phyloP scores from a whole-genome alignment of 2,797 vertebrate species.

The Cichlasoma orientale region DNA sequence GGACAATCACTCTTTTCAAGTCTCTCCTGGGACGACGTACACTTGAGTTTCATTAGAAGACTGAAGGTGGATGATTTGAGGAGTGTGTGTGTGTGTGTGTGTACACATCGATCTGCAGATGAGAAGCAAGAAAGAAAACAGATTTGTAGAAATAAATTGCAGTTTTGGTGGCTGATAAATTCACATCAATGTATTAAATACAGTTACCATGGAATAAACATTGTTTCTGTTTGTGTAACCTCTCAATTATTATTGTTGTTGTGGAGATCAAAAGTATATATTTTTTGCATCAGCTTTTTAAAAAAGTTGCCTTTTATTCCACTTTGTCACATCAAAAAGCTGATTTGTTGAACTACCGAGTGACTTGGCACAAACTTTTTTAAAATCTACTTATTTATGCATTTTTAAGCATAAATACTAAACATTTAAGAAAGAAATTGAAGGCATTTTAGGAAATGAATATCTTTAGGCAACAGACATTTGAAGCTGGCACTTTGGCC shows the following conservation, averaged over 20 bases:
- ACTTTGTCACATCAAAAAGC: too few relatives aligned
- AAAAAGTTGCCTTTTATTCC: too few relatives aligned
- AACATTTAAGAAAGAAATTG: not conserved
- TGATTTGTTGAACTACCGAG: not conserved
- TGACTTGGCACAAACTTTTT: not conserved
- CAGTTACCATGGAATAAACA: not conserved
- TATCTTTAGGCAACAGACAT: not conserved
- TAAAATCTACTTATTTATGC: not conserved
- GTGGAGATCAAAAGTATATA: too few relatives aligned
- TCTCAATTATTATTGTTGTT: too few relatives aligned
- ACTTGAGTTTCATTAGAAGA: slow-evolving; percentile 59
- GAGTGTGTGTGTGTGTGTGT: slow-evolving; percentile 1
- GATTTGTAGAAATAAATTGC: not conserved
- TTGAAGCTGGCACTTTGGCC: not conserved
- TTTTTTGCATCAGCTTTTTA: too few relatives aligned
- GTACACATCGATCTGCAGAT: not conserved
- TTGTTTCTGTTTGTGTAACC: not conserved
- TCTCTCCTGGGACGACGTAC: slow-evolving; percentile 39
- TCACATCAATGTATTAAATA: too few relatives aligned
- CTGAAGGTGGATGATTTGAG: slow-evolving; percentile 22
- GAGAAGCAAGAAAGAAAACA: not conserved
- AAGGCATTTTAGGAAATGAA: not conserved
- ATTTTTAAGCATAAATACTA: not conserved
- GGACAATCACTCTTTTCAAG: slow-evolving; percentile 58
- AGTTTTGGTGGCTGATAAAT: not conserved